A percentile compares a stretch with the other conserved stretches of the same genome.
These are phyloP conservation scores for Reinhardtius hippoglossoides DNA, from an alignment of 2,113 vertebrate genomes.

Conservation along the genomic window DNA sequence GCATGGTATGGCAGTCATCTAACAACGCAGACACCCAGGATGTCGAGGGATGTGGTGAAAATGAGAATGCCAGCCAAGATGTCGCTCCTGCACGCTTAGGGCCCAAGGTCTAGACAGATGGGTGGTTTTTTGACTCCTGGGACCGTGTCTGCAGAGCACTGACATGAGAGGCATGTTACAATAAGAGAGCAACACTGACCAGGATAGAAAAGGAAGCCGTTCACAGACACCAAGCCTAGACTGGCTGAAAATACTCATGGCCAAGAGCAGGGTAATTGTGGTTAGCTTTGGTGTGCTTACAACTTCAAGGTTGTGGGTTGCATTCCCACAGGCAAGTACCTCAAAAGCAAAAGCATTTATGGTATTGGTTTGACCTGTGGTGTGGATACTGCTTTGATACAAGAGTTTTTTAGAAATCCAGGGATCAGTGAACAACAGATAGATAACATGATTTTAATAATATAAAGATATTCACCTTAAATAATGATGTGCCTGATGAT, in stretches of 20 bases:
- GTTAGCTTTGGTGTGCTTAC: conserved; percentile 63
- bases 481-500: background rate
- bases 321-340: conserved; percentile 58
- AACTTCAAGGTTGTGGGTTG: conserved; percentile 74
- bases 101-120: conserved; percentile 7
- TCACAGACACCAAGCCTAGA: conserved; percentile 61
- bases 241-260: conserved; percentile 70
- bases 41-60: conserved; percentile 41
- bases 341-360: conserved; percentile 48
- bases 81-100: conserved; percentile 4
- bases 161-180: conserved; percentile 55
- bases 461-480: background rate
- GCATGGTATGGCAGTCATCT: conserved; percentile 28
- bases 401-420: conserved; percentile 13
- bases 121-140: no score
- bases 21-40: conserved; percentile 44
- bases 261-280: conserved; percentile 64
- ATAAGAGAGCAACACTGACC: conserved; percentile 58
- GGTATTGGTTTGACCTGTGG: conserved; percentile 41
- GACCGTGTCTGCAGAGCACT: background rate
- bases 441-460: conserved; percentile 1
- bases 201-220: conserved; percentile 54
- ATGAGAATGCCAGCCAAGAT: conserved; percentile 19
- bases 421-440: conserved; percentile 4
- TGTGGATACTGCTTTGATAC: conserved; percentile 20